These are phyloP conservation scores for Anoura caudifer DNA, from an alignment of 2,113 vertebrate species.

Conservation along the genomic window DNA sequence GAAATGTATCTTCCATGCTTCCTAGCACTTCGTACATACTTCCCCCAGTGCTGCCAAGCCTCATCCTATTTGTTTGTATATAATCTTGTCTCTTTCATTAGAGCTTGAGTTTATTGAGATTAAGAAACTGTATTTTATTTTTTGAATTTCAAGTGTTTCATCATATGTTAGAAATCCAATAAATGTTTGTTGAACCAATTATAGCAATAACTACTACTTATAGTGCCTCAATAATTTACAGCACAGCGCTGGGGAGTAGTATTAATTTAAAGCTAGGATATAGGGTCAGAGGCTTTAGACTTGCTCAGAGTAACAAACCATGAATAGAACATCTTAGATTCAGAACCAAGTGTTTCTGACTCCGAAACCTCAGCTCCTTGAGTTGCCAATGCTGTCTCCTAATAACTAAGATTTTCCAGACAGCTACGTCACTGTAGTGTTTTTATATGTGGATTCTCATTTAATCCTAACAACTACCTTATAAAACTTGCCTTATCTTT, in stretches of 20 bases:
- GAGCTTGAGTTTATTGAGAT: neutral
- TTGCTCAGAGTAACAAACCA: neutral
- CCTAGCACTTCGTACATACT: neutral
- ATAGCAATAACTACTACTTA: neutral
- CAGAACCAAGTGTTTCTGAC: neutral
- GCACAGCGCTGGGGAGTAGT: neutral
- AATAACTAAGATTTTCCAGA: neutral
- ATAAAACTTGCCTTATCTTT: neutral
- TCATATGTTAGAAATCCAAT: neutral
- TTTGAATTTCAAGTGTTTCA: neutral
- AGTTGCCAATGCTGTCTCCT: neutral
- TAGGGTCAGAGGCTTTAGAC: neutral
- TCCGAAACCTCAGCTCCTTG: neutral
- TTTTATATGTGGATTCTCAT: neutral
- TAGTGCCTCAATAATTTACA: neutral
- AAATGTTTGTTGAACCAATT: neutral
- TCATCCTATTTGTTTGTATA: neutral
- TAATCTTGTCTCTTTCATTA: neutral
- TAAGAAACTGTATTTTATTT: neutral
- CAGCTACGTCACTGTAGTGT: neutral
- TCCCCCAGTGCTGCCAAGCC: neutral
- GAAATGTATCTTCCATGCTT: neutral
- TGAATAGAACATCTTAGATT: neutral
- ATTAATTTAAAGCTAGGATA: neutral
- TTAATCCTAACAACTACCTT: neutral